Percentiles rank a stretch among this genome's conserved stretches.
These are phyloP conservation scores for Zeugodacus cucurbitae DNA, from an alignment of 1,140 invertebrate species.

Conservation along the genomic window DNA sequence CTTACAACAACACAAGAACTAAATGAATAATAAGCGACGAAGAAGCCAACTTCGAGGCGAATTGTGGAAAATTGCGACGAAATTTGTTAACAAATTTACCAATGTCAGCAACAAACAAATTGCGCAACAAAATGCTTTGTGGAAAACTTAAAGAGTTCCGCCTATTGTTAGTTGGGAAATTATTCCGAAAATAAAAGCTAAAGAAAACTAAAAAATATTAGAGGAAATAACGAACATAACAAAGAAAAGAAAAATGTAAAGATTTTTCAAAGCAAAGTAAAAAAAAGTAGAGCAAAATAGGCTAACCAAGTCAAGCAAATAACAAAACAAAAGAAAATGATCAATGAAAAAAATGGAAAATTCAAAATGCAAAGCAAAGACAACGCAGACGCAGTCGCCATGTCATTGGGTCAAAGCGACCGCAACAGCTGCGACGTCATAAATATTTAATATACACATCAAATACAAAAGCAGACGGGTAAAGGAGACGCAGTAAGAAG, in stretches of 20 bases:
- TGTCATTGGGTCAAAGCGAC: not conserved
- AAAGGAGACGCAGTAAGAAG: not conserved
- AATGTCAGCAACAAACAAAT: not conserved
- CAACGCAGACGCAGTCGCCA: not conserved
- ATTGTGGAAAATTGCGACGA: not conserved
- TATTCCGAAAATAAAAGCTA: not conserved
- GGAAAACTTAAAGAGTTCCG: not conserved
- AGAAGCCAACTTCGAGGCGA: not conserved
- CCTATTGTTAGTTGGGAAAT: not conserved
- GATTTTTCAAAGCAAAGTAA: not conserved
- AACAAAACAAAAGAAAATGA: not conserved
- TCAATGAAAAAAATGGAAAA: not conserved
- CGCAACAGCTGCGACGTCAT: not conserved
- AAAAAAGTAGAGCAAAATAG: not conserved
- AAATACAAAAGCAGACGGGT: not conserved
- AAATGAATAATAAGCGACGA: not conserved
- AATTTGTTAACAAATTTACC: not conserved
- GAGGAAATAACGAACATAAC: not conserved
- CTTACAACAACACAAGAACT: not conserved
- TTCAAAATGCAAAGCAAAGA: not conserved
- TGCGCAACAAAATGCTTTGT: not conserved
- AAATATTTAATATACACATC: not conserved
- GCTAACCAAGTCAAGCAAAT: not conserved
- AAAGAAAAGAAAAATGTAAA: not conserved
- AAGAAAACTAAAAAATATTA: not conserved